A percentile compares a stretch with the other conserved stretches of the same genome.
These are phyloP conservation scores for Eumacrocentrus americanus DNA, from an alignment of 2,888 invertebrate species.

Conservation along the genomic window DNA sequence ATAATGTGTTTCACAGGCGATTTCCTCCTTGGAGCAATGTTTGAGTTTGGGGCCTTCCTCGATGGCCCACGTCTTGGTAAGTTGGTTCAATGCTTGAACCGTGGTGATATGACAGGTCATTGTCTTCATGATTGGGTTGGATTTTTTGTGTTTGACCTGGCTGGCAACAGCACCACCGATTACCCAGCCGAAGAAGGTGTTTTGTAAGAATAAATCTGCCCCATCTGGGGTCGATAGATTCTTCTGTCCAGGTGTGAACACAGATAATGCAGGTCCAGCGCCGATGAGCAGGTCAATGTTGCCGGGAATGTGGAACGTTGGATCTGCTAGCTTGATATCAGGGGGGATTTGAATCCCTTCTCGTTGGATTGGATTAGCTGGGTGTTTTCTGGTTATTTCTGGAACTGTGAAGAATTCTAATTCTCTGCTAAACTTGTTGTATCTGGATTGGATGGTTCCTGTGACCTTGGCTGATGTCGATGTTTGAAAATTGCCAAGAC, in stretches of 20 bases:
- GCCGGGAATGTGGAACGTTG: conserved; percentile 27
- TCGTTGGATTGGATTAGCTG: conserved; percentile 20
- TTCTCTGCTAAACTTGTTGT: conserved; percentile 20
- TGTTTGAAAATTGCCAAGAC: conserved; percentile 22
- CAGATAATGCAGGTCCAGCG: conserved; percentile 16
- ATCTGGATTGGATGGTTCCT: conserved; percentile 16
- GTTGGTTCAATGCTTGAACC: neutral
- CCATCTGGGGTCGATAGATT: conserved; percentile 14
- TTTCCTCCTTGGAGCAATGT: conserved; percentile 3
- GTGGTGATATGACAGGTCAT: neutral
- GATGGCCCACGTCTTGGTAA: neutral
- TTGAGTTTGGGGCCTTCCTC: neutral
- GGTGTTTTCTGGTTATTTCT: conserved; percentile 19
- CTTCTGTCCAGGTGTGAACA: conserved; percentile 16
- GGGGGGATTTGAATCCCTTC: neutral
- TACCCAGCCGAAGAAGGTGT: conserved; percentile 26
- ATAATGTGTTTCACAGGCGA: conserved; percentile 22
- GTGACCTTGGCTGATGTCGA: conserved; percentile 14
- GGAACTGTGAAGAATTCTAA: conserved; percentile 30
- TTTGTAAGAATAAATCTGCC: conserved; percentile 21
- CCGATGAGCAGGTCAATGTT: conserved; percentile 22
- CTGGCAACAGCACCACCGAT: conserved; percentile 22
- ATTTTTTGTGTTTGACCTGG: too few relatives aligned
- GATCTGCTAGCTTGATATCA: conserved; percentile 26
- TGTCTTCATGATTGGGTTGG: neutral